Conservation (phyloP, 2,797 vertebrate species). For the Dermochelys coriacea region DNA sequence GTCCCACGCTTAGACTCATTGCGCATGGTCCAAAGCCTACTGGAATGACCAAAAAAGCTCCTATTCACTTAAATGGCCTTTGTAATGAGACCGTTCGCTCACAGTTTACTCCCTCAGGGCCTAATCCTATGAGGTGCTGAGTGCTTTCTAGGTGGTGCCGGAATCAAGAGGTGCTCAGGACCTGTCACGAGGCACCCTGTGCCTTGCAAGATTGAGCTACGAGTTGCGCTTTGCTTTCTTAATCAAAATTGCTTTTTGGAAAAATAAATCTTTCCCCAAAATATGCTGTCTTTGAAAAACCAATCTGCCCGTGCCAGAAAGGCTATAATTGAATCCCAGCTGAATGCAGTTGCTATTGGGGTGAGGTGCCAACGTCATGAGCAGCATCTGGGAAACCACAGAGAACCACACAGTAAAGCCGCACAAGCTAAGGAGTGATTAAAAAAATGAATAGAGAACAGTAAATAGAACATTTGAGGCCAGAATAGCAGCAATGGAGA, state of each 20-base stretch:
- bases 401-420: slow-evolving; percentile 34
- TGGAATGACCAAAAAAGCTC: background rate
- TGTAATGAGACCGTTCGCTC: background rate
- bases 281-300: slow-evolving; percentile 75
- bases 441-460: slow-evolving; percentile 20
- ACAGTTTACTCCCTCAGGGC: slow-evolving; percentile 1
- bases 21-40: background rate
- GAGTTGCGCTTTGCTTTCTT: background rate
- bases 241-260: background rate
- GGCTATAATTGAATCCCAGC: slow-evolving; percentile 79
- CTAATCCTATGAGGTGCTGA: background rate
- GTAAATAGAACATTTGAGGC: background rate
- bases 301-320: slow-evolving; percentile 64
- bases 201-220: slow-evolving; percentile 20
- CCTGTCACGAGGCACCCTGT: slow-evolving; percentile 12
- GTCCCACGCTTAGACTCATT: background rate
- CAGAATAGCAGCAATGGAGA: background rate
- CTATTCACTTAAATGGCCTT: background rate
- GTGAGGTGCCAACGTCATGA: slow-evolving; percentile 66
- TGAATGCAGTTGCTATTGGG: slow-evolving; percentile 74
- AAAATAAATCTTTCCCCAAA: slow-evolving; percentile 10
- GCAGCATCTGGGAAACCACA: slow-evolving; percentile 70
- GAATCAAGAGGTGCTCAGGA: slow-evolving; percentile 21
- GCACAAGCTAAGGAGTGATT: slow-evolving; percentile 12
- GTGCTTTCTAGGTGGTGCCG: background rate